A percentile compares a stretch with the other conserved stretches of the same genome.
Conservation (phyloP, 2,888 invertebrate genomes). For the Pimpla rufipes region DNA sequence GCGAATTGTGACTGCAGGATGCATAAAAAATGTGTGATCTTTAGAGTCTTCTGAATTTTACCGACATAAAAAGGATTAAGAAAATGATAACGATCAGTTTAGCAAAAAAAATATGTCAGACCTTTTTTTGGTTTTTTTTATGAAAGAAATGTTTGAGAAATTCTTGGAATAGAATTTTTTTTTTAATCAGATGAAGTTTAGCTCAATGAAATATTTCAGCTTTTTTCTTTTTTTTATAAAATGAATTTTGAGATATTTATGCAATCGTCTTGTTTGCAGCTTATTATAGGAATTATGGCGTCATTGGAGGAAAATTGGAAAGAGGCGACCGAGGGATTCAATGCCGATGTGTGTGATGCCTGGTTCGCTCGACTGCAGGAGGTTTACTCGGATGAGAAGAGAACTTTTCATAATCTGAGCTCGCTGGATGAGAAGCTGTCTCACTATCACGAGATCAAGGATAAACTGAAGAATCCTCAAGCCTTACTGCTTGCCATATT, state of each 20-base stretch:
- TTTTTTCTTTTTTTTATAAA: background rate
- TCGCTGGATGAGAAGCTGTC: slow-evolving; percentile 86
- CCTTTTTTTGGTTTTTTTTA: too few relatives aligned
- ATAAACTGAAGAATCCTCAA: slow-evolving; percentile 84
- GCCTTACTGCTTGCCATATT: slow-evolving; percentile 86
- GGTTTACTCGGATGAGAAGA: slow-evolving; percentile 84
- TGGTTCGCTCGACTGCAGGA: slow-evolving; percentile 85
- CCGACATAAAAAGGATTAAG: too few relatives aligned
- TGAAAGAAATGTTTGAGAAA: too few relatives aligned
- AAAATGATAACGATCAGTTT: too few relatives aligned
- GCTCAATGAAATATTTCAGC: too few relatives aligned
- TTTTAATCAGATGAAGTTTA: too few relatives aligned
- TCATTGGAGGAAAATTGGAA: slow-evolving; percentile 83
- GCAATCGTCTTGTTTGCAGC: background rate
- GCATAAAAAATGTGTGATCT: too few relatives aligned
- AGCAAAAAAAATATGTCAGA: too few relatives aligned
- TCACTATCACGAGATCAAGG: slow-evolving; percentile 84
- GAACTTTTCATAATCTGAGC: slow-evolving; percentile 86
- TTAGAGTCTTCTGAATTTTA: too few relatives aligned
- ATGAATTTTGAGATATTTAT: background rate
- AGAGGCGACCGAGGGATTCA: slow-evolving; percentile 82
- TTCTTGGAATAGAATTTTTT: too few relatives aligned
- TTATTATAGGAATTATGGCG: slow-evolving; percentile 75
- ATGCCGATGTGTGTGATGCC: slow-evolving; percentile 78
- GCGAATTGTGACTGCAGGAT: too few relatives aligned